Base-by-base conservation (phyloP, 2,888 invertebrate species). In the Argyresthia goedartella region DNA sequence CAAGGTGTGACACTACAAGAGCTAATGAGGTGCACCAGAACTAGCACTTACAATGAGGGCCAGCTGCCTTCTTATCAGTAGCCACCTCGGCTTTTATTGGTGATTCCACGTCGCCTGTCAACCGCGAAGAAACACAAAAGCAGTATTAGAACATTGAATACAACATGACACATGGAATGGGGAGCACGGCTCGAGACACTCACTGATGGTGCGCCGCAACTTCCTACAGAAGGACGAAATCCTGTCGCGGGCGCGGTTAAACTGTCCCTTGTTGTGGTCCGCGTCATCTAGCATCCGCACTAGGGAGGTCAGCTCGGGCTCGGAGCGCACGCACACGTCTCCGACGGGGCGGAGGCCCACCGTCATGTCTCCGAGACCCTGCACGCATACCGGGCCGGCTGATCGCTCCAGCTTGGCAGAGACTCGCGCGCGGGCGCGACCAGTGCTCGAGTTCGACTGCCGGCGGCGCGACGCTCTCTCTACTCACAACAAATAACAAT, bases 21-120 rank as follows among this genome's bases (percentile, higher is more conserved):
- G 56, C 64, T 67, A 71, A 53, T 53, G 55, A 62, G 59, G 74
- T 81, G 81, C 76, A 6, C 73, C 71, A 74, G 79, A 73, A 74
- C 78, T 81, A 82, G 81, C 81, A 86, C 86, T 86, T 86, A 86
- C 86, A 84, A 76, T 85, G 82, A 63, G 84, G 79, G 66, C 77
- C 69, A 64, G 78, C 69, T 61, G 79, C 65, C 75, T 84, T 86
- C 81, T 85, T 85, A 66, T 86, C 86, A 66, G 82, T 68, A 73
- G 81, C 75, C 76, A 76, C 76, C 74, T 85, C 86, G 73, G 68
- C 65, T 77, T 81, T 84, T 86, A 86, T 82, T 78, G 82, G 76
- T 67, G 85, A 76, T 67, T 88, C 78, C 87, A 85, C 81, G 81
- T 88, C 77, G 81, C 87, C 84, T 86, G 85, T 69, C 65, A 64